These are phyloP conservation scores for Diceros bicornis DNA, from an alignment of 2,797 vertebrate genomes.

Conservation along the genomic window DNA sequence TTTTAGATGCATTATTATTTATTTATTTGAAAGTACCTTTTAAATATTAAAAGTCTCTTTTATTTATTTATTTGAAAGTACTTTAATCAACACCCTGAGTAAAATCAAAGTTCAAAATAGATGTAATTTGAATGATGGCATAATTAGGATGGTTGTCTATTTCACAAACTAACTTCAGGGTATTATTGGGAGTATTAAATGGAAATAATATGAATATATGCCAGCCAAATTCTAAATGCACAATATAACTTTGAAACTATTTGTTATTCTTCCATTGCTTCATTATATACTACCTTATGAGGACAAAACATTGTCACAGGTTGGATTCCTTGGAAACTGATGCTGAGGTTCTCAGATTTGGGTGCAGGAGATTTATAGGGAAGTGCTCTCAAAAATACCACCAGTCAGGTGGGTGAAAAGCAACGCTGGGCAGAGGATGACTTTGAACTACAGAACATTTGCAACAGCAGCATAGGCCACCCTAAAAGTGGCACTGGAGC, in stretches of 20 bases:
- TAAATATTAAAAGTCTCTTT: slow-evolving; percentile 1
- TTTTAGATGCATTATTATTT: neutral
- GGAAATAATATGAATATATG: neutral
- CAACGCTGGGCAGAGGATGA: neutral
- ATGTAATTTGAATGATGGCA: neutral
- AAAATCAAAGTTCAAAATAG: slow-evolving; percentile 19
- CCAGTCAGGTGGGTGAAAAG: neutral
- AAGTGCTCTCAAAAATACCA: neutral
- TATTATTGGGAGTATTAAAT: neutral
- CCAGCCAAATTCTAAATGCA: neutral
- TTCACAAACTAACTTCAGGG: neutral
- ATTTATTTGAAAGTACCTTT: slow-evolving; percentile 42
- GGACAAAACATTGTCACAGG: neutral
- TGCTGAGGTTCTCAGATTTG: neutral
- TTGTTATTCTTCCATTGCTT: neutral
- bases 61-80: neutral
- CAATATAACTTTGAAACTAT: neutral
- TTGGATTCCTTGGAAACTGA: neutral
- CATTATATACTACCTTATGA: neutral
- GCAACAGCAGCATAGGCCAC: neutral
- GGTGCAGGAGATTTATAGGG: neutral
- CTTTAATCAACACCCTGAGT: neutral
- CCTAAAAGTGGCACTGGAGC: neutral
- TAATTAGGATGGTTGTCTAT: neutral
- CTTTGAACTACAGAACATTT: neutral